Conservation (phyloP, 2,888 invertebrate species). For the Gymnosoma rotundatum region DNA sequence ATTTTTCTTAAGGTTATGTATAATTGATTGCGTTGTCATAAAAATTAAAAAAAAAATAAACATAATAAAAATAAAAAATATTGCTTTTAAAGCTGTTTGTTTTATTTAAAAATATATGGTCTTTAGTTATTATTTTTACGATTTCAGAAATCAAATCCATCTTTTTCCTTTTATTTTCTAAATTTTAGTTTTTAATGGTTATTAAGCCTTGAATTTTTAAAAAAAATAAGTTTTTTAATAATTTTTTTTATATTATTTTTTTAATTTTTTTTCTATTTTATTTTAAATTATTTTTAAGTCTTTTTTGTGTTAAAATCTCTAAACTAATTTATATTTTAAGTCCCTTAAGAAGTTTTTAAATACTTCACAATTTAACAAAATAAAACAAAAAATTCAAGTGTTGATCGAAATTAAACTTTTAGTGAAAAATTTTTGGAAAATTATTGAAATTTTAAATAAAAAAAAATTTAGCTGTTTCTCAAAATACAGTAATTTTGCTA, state of each 20-base stretch:
- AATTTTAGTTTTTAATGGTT: constrained; percentile 42
- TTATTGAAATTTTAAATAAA: too few relatives aligned
- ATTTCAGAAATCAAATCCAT: constrained; percentile 61
- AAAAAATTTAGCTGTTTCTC: too few relatives aligned
- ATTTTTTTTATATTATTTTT: constrained; percentile 20
- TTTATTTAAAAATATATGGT: constrained; percentile 15
- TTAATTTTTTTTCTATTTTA: constrained; percentile 44
- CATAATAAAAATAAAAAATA: constrained; percentile 34
- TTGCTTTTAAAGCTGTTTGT: constrained; percentile 58
- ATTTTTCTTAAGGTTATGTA: too few relatives aligned
- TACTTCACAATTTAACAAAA: background rate
- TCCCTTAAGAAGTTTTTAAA: constrained; percentile 33
- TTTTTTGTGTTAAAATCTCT: constrained; percentile 61
- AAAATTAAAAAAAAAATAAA: constrained; percentile 42
- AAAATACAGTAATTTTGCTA: too few relatives aligned
- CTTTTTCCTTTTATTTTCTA: constrained; percentile 19
- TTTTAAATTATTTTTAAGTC: constrained; percentile 60
- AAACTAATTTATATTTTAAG: constrained; percentile 46
- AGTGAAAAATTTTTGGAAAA: background rate
- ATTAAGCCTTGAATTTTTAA: constrained; percentile 51
- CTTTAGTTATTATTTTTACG: constrained; percentile 15
- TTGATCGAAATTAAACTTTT: background rate
- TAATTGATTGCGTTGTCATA: constrained; percentile 1
- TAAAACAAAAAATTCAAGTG: background rate
- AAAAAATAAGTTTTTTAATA: constrained; percentile 55